Percentiles rank a stretch among this genome's conserved stretches.
phyloP scores from a whole-genome alignment of 2,888 invertebrate genomes.

The Ectemnius cavifrons region DNA sequence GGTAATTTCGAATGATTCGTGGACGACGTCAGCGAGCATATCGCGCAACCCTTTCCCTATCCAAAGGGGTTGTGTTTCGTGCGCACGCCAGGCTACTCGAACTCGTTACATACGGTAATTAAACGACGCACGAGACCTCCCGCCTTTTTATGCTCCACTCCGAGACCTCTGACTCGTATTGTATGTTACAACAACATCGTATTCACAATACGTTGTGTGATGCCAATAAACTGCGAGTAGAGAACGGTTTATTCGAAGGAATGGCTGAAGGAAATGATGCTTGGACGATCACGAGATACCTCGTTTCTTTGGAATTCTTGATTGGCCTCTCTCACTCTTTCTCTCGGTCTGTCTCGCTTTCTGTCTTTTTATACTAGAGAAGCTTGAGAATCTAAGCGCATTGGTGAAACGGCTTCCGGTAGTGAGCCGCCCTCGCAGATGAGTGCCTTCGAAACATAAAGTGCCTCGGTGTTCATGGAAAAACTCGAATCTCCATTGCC shows the following conservation, averaged over 20 bases:
- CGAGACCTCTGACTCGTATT: constrained; percentile 7
- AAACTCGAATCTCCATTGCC: constrained; percentile 42
- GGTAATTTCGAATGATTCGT: constrained; percentile 69
- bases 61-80: constrained; percentile 66
- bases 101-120: constrained; percentile 77
- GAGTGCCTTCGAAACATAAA: constrained; percentile 5
- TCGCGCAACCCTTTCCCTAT: constrained; percentile 62
- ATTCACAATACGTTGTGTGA: too few relatives aligned
- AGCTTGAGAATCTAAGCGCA: neutral
- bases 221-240: too few relatives aligned
- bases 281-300: neutral
- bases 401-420: neutral
- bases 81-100: constrained; percentile 76
- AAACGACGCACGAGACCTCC: constrained; percentile 77
- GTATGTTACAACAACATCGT: too few relatives aligned
- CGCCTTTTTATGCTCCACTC: constrained; percentile 49
- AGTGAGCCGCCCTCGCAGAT: neutral
- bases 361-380: neutral
- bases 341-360: too few relatives aligned
- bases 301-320: neutral
- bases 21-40: constrained; percentile 66
- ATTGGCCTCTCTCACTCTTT: neutral
- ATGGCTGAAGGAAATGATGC: neutral
- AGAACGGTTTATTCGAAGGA: neutral
- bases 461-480: constrained; percentile 6